Base-by-base conservation (phyloP, 2,888 invertebrate genomes). In the Andrena praecox region DNA sequence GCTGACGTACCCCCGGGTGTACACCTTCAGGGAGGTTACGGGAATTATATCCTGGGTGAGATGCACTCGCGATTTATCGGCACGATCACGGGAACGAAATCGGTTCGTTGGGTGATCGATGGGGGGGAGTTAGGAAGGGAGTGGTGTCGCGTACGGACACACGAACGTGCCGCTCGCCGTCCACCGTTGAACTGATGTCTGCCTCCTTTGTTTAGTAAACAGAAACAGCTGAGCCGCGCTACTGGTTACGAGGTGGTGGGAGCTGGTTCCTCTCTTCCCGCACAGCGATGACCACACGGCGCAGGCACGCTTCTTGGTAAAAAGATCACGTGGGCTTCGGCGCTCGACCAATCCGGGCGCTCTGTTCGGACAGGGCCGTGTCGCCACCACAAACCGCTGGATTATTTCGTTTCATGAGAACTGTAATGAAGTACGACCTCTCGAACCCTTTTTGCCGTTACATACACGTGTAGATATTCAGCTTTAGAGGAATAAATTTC, bases 171-270 rank as follows among this genome's bases (percentile, higher is more conserved):
- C 84, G 82, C 54, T 76, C 82, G 83, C 86, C 82, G 88, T 85
- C 87, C 90, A 89, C 91, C 86, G 91, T 91, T 86, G 88, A 86
- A 87, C 90, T 89, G 88, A 87, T 87, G 85, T 90, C 92, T 90
- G 90, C 85, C 90, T 92, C 92, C 93, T 93, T 93, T 93, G 93
- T 93, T 93, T 93, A 92, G 93, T 93, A 93, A 93, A 93, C 93
- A 93, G 93, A 93, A 93, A 93, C 93, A 93, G 93, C 93, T 93
- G 93, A 92, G 93, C 89, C 81, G 84, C 86, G 87, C 85, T 84
- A 84, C 85, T 67, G 71, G 74, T 68, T 75, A 64, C 59, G 74
- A 70, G 80, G 84, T 33, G 74, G 76, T 69, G 84, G 77, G 72
- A 78, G 71, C 72, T 54, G 8, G 60, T 42, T 29, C 52, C 54